phyloP scores from a whole-genome alignment of 2,888 invertebrate genomes.

The Hypolimnas misippus region DNA sequence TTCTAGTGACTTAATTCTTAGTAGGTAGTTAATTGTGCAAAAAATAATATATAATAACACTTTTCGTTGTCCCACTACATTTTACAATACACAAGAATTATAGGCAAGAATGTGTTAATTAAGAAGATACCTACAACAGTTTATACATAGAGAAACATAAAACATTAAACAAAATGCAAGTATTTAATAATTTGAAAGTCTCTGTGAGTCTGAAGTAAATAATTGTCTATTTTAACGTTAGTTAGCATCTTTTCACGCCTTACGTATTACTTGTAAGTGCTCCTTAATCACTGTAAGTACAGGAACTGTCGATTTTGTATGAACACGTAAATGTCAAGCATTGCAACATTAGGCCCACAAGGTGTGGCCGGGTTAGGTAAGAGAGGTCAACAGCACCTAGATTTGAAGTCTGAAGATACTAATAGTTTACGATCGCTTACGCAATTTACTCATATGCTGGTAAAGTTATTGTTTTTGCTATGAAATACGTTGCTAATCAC shows the following conservation, averaged over 20 bases:
- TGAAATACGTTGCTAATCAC: slow-evolving; percentile 6
- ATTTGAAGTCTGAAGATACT: slow-evolving; percentile 38
- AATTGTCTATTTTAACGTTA: background rate
- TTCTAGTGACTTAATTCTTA: no score
- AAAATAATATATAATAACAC: no score
- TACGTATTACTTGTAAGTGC: slow-evolving; percentile 27
- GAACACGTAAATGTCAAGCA: slow-evolving; percentile 40
- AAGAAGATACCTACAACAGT: no score
- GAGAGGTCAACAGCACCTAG: slow-evolving; percentile 46
- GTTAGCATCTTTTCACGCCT: slow-evolving; percentile 8
- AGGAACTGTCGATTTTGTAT: slow-evolving; percentile 28
- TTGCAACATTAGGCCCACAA: slow-evolving; percentile 36
- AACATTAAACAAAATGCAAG: no score
- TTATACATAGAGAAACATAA: no score
- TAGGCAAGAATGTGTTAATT: no score
- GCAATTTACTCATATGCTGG: slow-evolving; percentile 40
- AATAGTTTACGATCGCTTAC: slow-evolving; percentile 43
- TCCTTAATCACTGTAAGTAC: slow-evolving; percentile 27
- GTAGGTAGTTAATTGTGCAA: no score
- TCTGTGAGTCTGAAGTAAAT: background rate
- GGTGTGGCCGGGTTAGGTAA: slow-evolving; percentile 44
- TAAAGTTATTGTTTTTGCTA: slow-evolving; percentile 26
- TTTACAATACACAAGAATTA: no score
- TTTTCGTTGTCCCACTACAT: no score
- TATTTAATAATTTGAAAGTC: background rate